Evolutionary conservation across 2,797 vertebrate genomes (phyloP).

Genomic region (Acanthurus tractus): DNA sequence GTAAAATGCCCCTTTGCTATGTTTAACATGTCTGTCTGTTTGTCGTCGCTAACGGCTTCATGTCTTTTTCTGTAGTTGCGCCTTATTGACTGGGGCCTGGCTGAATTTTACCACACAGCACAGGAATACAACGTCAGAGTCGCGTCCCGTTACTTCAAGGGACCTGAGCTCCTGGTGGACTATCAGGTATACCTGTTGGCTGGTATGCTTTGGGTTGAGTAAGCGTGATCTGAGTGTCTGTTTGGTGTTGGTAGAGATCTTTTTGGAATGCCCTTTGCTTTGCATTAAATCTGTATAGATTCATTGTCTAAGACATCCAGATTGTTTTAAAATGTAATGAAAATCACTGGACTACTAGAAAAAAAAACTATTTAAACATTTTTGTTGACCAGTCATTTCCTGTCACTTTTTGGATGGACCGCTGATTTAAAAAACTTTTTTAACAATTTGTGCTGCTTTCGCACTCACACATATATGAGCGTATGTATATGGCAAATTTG

Average conservation of each 20-base stretch:
- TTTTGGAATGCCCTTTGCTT: not conserved
- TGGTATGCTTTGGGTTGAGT: not conserved
- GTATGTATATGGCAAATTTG: no score
- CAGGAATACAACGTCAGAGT: constrained; percentile 98
- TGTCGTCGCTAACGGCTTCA: not conserved
- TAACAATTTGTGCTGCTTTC: no score
- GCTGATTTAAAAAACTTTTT: no score
- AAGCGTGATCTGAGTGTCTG: not conserved
- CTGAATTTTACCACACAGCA: constrained; percentile 96
- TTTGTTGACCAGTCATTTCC: no score
- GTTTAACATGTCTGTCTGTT: not conserved
- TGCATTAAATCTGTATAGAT: not conserved
- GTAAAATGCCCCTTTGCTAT: not conserved
- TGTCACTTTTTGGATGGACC: no score
- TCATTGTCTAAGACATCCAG: no score
- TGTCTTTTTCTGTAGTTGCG: constrained; percentile 84
- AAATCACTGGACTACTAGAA: no score
- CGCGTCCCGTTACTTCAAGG: constrained; percentile 97
- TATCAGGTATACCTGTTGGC: constrained; percentile 88
- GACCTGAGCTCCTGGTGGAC: constrained; percentile 95
- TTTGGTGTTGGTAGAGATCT: not conserved
- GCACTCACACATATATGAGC: no score
- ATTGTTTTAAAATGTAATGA: no score
- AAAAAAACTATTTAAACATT: no score
- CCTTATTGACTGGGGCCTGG: constrained; percentile 96